Evolutionary conservation across 2,113 vertebrate genomes (phyloP), one percentile per base, ranked within the genome.

Genomic region (Podocnemis expansa): DNA sequence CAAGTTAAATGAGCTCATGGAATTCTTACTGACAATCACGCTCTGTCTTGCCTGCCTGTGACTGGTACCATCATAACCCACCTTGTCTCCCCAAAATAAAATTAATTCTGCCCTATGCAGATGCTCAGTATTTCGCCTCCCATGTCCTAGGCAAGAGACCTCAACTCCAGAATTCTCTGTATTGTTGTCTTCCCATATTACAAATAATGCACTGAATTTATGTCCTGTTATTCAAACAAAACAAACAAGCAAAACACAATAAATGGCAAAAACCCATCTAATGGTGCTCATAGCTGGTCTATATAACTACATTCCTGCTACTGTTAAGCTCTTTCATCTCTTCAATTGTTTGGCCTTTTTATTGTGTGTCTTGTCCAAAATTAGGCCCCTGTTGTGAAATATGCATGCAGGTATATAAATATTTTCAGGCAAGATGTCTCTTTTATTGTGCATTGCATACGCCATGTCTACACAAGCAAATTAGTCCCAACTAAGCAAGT

Each of bases 391-490:
- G 43, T 87, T 73, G 93, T 24, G 19, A 47, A 41, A 3, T 54
- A 45, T 13, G 45, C 45, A 91, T 82, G 54, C 82, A 96, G 89
- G 63, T 96, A 93, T 73, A 85, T 49, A 87, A 67, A 19, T 17
- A 87, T 13, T 0, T 80, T 80, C 31, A 19, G 56, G 93, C 82
- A 27, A 87, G n/a, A 24, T 21, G 6, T 85, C 80, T 78, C 29
- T 82, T 95, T 91, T 93, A 63, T 93, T 87, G 8, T 95, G 78
- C 80, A 84, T 96, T n/a, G n/a, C n/a, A n/a, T n/a, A n/a, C n/a
- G n/a, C n/a, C n/a, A n/a, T n/a, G n/a, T n/a, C n/a, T n/a, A n/a
- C n/a, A n/a, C n/a, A n/a, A n/a, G n/a, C n/a, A n/a, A n/a, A n/a
- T n/a, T n/a, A n/a, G n/a, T n/a, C n/a, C n/a, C n/a, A n/a, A n/a